Conservation (phyloP, 2,113 vertebrate species). For the Myotis davidii region DNA sequence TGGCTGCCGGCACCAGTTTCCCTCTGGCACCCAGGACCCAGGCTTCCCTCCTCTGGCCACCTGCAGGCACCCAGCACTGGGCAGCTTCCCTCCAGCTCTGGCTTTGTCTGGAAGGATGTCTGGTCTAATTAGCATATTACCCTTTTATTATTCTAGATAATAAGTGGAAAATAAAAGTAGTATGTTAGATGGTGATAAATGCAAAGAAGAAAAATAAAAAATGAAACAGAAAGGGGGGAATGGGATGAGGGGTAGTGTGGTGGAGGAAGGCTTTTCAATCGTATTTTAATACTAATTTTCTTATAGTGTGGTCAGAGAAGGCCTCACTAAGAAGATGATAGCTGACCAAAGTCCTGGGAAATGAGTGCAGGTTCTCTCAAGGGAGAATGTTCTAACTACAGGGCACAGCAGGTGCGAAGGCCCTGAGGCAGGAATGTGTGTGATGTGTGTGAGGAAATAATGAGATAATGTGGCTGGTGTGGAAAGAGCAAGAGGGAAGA, state of each 20-base stretch:
- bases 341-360: not conserved
- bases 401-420: not conserved
- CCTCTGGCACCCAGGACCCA: no score
- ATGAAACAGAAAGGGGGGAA: not conserved
- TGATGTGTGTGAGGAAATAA: not conserved
- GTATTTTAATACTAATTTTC: not conserved
- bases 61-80: no score
- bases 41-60: no score
- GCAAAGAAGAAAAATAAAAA: not conserved
- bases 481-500: not conserved
- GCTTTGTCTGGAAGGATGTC: no score
- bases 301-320: not conserved
- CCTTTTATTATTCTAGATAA: not conserved
- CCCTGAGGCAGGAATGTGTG: not conserved
- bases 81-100: no score
- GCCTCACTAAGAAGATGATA: not conserved
- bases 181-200: not conserved
- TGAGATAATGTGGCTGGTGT: not conserved
- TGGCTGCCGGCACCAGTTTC: no score
- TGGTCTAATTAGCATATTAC: no score
- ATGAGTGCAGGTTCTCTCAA: not conserved
- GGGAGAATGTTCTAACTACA: not conserved
- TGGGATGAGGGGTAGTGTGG: not conserved
- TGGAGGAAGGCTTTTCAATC: not conserved
- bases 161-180: conserved; percentile 4